Evolutionary conservation across 2,888 invertebrate genomes (phyloP).

Genomic region (Ophion costatus): DNA sequence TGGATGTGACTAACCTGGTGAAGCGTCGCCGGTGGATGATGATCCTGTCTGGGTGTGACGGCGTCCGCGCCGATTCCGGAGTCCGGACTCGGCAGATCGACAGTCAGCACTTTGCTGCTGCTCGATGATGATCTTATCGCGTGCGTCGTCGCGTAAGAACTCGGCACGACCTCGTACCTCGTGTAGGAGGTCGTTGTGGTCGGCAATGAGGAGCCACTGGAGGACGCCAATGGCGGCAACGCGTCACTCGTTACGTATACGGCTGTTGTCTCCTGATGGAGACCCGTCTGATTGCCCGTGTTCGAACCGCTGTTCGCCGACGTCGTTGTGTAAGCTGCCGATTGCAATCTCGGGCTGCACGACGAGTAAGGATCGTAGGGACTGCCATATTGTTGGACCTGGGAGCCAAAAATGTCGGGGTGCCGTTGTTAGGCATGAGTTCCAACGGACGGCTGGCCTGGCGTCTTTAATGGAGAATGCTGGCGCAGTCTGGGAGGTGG

Average conservation of each 20-base stretch:
- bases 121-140: constrained; percentile 81
- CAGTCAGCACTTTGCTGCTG: constrained; percentile 89
- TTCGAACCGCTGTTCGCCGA: constrained; percentile 76
- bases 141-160: constrained; percentile 81
- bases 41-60: constrained; percentile 89
- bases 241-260: constrained; percentile 86
- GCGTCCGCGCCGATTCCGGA: constrained; percentile 98
- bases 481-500: no score
- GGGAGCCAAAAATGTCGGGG: constrained; percentile 15
- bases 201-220: constrained; percentile 88
- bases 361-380: constrained; percentile 81
- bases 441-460: not conserved
- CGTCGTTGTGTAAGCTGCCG: constrained; percentile 78
- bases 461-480: not conserved
- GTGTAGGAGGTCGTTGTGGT: constrained; percentile 81
- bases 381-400: constrained; percentile 81
- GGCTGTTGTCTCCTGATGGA: constrained; percentile 83
- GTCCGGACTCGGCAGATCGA: constrained; percentile 97
- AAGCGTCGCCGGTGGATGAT: constrained; percentile 89
- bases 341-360: constrained; percentile 81
- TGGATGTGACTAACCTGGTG: constrained; percentile 88
- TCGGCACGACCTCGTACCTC: constrained; percentile 82
- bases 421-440: not conserved
- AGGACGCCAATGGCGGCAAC: constrained; percentile 80
- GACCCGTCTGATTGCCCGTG: constrained; percentile 73